A percentile compares a stretch with the other conserved stretches of the same genome.
Evolutionary conservation across 2,797 vertebrate species (phyloP).

Genomic region (Rallus crepitans): DNA sequence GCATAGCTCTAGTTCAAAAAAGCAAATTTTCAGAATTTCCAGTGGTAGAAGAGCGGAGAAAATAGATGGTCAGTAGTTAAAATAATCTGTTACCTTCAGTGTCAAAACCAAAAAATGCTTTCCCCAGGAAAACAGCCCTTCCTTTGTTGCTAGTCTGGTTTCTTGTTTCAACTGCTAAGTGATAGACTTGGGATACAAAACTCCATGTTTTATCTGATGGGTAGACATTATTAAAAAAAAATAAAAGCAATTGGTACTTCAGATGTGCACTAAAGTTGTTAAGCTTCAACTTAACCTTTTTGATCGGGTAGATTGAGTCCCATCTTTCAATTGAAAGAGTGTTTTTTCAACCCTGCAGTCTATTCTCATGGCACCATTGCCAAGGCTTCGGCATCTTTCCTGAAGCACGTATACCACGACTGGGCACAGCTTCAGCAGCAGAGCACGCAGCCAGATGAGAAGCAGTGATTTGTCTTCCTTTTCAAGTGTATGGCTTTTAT

Average conservation of each 20-base stretch:
- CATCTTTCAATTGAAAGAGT: background rate
- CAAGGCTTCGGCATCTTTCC: too few relatives aligned
- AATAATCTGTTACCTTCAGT: background rate
- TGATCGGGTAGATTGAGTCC: background rate
- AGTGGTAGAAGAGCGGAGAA: background rate
- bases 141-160: background rate
- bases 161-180: background rate
- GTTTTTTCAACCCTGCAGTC: rapidly evolving
- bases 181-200: background rate
- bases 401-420: rapidly evolving
- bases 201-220: background rate
- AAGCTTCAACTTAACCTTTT: background rate
- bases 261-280: background rate
- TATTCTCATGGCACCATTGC: rapidly evolving
- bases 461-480: background rate
- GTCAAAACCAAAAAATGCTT: background rate
- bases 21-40: background rate
- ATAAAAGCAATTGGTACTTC: background rate
- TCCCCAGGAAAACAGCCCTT: background rate
- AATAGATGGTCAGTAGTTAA: background rate
- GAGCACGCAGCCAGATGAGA: rapidly evolving
- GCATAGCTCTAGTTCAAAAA: background rate
- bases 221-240: background rate
- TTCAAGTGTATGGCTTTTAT: background rate
- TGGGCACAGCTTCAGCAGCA: rapidly evolving